phyloP scores from a whole-genome alignment of 2,113 vertebrate species.

The Hydropotes inermis region DNA sequence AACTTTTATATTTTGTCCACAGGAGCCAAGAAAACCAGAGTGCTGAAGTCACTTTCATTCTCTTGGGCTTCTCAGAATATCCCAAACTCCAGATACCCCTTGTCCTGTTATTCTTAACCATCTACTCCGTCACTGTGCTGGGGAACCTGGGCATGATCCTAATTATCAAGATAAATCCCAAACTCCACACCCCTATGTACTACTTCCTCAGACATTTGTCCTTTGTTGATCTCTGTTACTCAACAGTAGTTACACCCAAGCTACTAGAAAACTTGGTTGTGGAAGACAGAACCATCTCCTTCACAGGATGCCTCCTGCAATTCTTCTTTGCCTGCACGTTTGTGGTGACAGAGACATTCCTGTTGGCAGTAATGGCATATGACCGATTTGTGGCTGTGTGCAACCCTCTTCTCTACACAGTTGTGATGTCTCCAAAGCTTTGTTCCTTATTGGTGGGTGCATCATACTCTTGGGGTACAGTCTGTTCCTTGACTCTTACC shows the following conservation, averaged over 20 bases:
- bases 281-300: conserved; percentile 51
- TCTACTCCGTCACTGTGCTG: neutral
- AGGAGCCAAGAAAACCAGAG: neutral
- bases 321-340: conserved; percentile 52
- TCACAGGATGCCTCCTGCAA: conserved; percentile 34
- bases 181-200: conserved; percentile 21
- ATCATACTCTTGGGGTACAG: neutral
- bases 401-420: neutral
- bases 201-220: conserved; percentile 62
- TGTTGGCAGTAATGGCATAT: conserved; percentile 66
- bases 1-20: neutral
- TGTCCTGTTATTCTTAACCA: neutral
- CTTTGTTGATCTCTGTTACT: conserved; percentile 51
- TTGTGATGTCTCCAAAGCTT: conserved; percentile 31
- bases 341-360: conserved; percentile 46
- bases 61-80: neutral
- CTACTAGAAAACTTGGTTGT: conserved; percentile 28
- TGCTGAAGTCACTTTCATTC: neutral
- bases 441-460: conserved; percentile 20
- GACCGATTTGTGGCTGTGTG: conserved; percentile 45
- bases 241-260: conserved; percentile 29
- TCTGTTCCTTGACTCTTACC: conserved; percentile 13
- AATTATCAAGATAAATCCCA: neutral
- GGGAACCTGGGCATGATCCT: conserved; percentile 28
- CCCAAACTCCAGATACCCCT: neutral